phyloP scores from a whole-genome alignment of 2,888 invertebrate species.

The Ectobius pallidus region DNA sequence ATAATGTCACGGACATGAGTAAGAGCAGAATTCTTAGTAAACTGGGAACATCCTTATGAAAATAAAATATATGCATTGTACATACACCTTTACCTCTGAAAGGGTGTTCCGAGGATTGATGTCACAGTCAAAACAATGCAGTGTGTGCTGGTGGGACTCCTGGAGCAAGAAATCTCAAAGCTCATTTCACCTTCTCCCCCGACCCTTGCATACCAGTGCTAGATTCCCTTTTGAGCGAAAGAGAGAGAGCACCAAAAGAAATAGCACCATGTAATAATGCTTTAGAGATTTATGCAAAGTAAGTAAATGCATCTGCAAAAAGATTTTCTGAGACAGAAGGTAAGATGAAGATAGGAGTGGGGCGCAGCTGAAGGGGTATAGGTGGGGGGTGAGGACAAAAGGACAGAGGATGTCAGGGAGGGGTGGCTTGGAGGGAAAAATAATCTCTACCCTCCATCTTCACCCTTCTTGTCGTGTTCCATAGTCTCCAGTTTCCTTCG shows the following conservation, averaged over 20 bases:
- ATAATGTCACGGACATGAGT: no score
- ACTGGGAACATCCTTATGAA: background rate
- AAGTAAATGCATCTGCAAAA: conserved; percentile 41
- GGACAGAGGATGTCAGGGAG: conserved; percentile 10
- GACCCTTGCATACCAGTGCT: conserved; percentile 28
- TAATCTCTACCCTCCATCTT: conserved; percentile 35
- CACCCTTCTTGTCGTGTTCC: conserved; percentile 27
- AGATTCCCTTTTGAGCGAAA: conserved; percentile 24
- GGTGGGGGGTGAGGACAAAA: conserved; percentile 18
- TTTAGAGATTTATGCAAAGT: conserved; percentile 42
- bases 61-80: conserved; percentile 1
- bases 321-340: conserved; percentile 36
- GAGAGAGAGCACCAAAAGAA: conserved; percentile 24
- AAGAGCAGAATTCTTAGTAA: conserved; percentile 1
- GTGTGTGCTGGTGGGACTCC: conserved; percentile 34
- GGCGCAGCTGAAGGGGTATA: no score
- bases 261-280: conserved; percentile 39
- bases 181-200: conserved; percentile 39
- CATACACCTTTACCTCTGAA: conserved; percentile 10
- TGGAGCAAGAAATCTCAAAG: conserved; percentile 38
- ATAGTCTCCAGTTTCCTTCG: conserved; percentile 17
- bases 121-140: conserved; percentile 38
- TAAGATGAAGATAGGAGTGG: conserved; percentile 37
- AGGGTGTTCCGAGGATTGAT: conserved; percentile 15
- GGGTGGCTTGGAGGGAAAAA: conserved; percentile 7